phyloP scores from a whole-genome alignment of 2,888 invertebrate genomes.

The Synanthedon formicaeformis region DNA sequence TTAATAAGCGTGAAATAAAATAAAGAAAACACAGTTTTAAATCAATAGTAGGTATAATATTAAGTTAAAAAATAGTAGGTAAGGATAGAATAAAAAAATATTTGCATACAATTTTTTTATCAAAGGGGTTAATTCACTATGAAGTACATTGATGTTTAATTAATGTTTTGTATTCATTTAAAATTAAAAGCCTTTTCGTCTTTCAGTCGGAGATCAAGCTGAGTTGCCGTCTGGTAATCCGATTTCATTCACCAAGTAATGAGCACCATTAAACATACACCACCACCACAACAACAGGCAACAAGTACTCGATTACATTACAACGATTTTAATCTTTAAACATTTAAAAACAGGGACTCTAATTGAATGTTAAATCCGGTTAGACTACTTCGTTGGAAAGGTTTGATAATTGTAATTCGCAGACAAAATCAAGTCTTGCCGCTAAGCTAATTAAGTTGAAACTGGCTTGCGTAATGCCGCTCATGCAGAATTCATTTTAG shows the following conservation, averaged over 20 bases:
- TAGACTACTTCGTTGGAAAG: slow-evolving; percentile 6
- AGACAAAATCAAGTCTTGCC: slow-evolving; percentile 28
- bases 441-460: slow-evolving; percentile 19
- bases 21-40: background rate
- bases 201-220: slow-evolving; percentile 46
- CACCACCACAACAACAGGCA: slow-evolving; percentile 14
- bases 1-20: too few species aligned
- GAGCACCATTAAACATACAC: slow-evolving; percentile 49
- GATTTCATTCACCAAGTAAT: slow-evolving; percentile 59
- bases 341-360: background rate
- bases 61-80: too few species aligned
- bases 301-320: slow-evolving; percentile 6
- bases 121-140: background rate
- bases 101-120: background rate
- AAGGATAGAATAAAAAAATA: background rate
- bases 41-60: background rate
- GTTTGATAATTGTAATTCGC: slow-evolving; percentile 10
- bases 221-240: slow-evolving; percentile 47
- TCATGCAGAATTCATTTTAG: slow-evolving; percentile 43
- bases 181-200: slow-evolving; percentile 35
- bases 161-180: slow-evolving; percentile 18
- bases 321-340: background rate
- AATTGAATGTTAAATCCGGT: background rate
- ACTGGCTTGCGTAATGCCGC: slow-evolving; percentile 19
- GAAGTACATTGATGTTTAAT: background rate